Conservation (phyloP, 2,888 invertebrate genomes). For the Aromia moschata region DNA sequence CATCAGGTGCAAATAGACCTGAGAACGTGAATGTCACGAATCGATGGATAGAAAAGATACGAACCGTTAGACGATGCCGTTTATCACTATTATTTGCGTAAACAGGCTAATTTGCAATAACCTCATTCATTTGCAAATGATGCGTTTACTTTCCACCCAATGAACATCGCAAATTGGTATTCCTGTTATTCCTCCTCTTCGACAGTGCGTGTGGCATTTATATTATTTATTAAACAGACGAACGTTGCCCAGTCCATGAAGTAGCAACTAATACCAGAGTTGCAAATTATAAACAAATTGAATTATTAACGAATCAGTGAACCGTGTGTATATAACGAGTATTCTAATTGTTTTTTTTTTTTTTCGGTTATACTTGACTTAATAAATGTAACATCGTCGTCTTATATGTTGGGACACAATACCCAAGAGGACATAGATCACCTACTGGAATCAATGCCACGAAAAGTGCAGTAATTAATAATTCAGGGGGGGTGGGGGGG, state of each 20-base stretch:
- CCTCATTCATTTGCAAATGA: neutral
- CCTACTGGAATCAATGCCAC: no score
- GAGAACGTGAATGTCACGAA: no score
- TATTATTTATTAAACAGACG: conserved; percentile 17
- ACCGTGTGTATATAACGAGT: neutral
- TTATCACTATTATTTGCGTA: neutral
- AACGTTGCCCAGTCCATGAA: conserved; percentile 16
- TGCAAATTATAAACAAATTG: no score
- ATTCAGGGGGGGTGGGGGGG: no score
- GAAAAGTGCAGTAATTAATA: no score
- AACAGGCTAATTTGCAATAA: neutral
- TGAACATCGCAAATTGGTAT: neutral
- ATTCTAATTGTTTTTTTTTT: no score
- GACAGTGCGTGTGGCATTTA: conserved; percentile 17
- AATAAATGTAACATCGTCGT: no score
- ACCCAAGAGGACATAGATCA: no score
- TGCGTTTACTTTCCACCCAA: neutral
- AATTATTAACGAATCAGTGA: neutral
- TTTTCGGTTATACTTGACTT: no score
- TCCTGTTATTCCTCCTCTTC: neutral
- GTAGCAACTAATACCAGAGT: conserved; percentile 7
- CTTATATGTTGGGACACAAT: no score
- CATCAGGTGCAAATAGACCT: no score
- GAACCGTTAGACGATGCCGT: neutral
- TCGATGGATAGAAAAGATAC: no score